A percentile compares a stretch with the other conserved stretches of the same genome.
Evolutionary conservation across 2,888 invertebrate genomes (phyloP).

Genomic region (Cataglyphis livida): DNA sequence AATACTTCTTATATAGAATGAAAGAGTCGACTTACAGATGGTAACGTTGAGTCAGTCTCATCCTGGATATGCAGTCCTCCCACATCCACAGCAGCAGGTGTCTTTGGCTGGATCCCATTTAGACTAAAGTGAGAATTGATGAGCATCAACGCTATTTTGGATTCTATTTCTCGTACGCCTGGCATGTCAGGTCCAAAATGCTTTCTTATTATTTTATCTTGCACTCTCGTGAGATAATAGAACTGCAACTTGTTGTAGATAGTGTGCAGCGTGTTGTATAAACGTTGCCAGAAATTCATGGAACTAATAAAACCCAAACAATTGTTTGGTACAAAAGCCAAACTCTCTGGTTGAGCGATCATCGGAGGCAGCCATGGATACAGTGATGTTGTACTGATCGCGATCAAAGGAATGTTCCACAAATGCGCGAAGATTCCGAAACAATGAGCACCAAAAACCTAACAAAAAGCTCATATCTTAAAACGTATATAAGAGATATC

Average conservation of each 20-base stretch:
- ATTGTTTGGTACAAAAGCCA: slow-evolving; percentile 75
- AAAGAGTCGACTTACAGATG: slow-evolving; percentile 66
- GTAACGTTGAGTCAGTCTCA: slow-evolving; percentile 68
- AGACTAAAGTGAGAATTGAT: slow-evolving; percentile 86
- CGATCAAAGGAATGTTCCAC: slow-evolving; percentile 78
- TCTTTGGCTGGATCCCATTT: slow-evolving; percentile 85
- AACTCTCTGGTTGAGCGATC: slow-evolving; percentile 77
- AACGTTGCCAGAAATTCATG: slow-evolving; percentile 77
- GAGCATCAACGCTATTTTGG: slow-evolving; percentile 86
- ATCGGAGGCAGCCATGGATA: slow-evolving; percentile 77
- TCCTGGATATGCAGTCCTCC: slow-evolving; percentile 87
- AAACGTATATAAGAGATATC: not conserved
- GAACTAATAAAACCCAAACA: slow-evolving; percentile 58
- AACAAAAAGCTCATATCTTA: not conserved
- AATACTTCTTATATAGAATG: not conserved
- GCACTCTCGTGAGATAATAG: slow-evolving; percentile 65
- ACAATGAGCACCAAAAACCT: slow-evolving; percentile 77
- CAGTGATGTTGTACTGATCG: slow-evolving; percentile 70
- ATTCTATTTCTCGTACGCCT: slow-evolving; percentile 84
- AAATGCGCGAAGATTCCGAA: slow-evolving; percentile 76
- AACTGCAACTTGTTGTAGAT: slow-evolving; percentile 65
- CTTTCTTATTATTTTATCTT: slow-evolving; percentile 72
- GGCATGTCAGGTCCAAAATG: slow-evolving; percentile 80
- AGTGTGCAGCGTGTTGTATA: slow-evolving; percentile 72
- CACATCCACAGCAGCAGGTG: slow-evolving; percentile 86